Evolutionary conservation across 2,113 vertebrate species (phyloP), one percentile per base, ranked within the genome.

Genomic region (Larimichthys crocea): DNA sequence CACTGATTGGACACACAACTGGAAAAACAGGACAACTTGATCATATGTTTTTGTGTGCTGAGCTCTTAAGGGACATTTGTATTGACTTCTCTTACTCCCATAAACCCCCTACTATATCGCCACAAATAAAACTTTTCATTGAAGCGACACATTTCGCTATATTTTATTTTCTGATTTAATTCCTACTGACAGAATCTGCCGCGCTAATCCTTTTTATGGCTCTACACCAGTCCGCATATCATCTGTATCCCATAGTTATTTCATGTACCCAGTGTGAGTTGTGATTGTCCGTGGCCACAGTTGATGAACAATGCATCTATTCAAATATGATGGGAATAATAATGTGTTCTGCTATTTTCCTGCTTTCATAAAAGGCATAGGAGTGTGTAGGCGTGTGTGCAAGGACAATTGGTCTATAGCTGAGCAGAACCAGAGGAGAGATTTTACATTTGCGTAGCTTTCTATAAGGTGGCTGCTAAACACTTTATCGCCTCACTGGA

Each of bases 291-390:
- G 17, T 56, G 52, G 53, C 69, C 67, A 31, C 60, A 24, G 35
- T 50, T 80, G 31, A 49, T 65, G 67, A 49, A 50, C 31, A 74
- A 10, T 66, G 29, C 53, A 73, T 61, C 64, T 63, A 50, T 69
- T 78, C 35, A 66, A 12, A 82, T 29, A 69, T 3, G 15, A 74
- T 62, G n/a, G 19, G 44, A 69, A 60, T 63, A 60, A 79, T 22
- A 22, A 57, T 26, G 48, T 49, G 12, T 62, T 46, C 26, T 73
- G 71, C 35, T 29, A 20, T 81, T 87, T 77, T 20, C 20, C 53
- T 16, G 15, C 50, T 78, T 40, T 71, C 20, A 69, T n/a, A 31
- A 71, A 84, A 63, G 19, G 14, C 26, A 26, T 49, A 35, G 12
- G 49, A 14, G 53, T 50, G 59, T 77, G 60, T 63, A 24, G 64